These are phyloP conservation scores for Amblyopsis rosae DNA, from an alignment of 2,113 vertebrate species.

Conservation along the genomic window DNA sequence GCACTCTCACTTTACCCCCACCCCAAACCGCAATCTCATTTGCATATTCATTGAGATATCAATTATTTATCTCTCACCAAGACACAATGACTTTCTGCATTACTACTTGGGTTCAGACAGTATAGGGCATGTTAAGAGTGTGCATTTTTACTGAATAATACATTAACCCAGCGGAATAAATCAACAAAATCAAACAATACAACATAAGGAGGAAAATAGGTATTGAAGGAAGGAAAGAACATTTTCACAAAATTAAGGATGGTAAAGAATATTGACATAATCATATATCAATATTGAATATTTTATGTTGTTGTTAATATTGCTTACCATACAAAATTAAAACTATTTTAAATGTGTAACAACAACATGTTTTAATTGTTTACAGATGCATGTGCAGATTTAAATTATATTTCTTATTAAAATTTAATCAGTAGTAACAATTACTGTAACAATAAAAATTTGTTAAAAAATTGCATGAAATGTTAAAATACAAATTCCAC, in stretches of 20 bases:
- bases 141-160: slow-evolving; percentile 63
- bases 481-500: background rate
- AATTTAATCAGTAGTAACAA: too few relatives aligned
- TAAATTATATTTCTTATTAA: too few relatives aligned
- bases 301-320: background rate
- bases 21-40: slow-evolving; percentile 43
- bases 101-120: slow-evolving; percentile 57
- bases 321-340: background rate
- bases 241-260: background rate
- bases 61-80: slow-evolving; percentile 79
- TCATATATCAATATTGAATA: background rate
- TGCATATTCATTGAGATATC: slow-evolving; percentile 84
- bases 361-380: background rate
- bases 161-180: slow-evolving; percentile 57
- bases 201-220: background rate
- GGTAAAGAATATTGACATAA: background rate
- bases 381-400: background rate
- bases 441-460: too few relatives aligned
- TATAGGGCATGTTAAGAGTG: slow-evolving; percentile 44
- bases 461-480: background rate
- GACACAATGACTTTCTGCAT: slow-evolving; percentile 67
- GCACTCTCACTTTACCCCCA: slow-evolving; percentile 19
- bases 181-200: slow-evolving; percentile 27
- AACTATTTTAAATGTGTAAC: background rate
- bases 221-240: slow-evolving; percentile 15